Evolutionary conservation across 64 coral and sea anemone genomes (phyloP), one percentile per base, ranked within the genome.

Genomic region (Trachythela sp.): DNA sequence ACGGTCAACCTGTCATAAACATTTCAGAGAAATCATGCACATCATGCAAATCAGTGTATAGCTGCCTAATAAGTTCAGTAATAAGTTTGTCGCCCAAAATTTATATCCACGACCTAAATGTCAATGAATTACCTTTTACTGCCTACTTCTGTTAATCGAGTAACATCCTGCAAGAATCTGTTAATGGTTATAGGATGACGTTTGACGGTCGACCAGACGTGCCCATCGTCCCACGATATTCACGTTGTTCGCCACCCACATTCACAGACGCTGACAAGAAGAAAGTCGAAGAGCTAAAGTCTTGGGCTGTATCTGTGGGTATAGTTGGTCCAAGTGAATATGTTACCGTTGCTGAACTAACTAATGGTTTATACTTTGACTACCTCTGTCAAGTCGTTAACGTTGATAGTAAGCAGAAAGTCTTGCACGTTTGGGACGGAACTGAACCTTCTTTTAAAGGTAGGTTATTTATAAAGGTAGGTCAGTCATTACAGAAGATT

Each of bases 371-470:
- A 64, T 64, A 64, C 56, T 64, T 64, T 64, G 56, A 64, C 22
- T 64, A n/a, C 20, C 15, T 64, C 26, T 64, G 56, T 64, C 56
- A 64, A 64, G 56, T 64, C 26, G 24, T 64, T 64, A 10, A 64
- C 56, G 56, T 64, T 20, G 56, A 64, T 64, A 27, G 56, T 64
- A 27, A 0, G 22, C 0, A 22, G 13, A 64, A 64, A 18, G 26
- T 64, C 8, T 64, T 64, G 56, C 56, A 64, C 17, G 56, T 64
- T 64, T 64, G 56, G 56, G 56, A 64, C 26, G 56, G 56, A 64
- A 64, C 56, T 64, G 56, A 64, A 64, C 56, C 56, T 64, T 64
- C 56, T 64, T n/a, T 64, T 64, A 64, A 64, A 24, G 56, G 56
- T 64, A n/a, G 26, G 56, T 64, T 26, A 1, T n/a, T 20, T 8